A percentile compares a stretch with the other conserved stretches of the same genome.
phyloP scores from a whole-genome alignment of 2,113 vertebrate genomes.

The Petroica traversi region DNA sequence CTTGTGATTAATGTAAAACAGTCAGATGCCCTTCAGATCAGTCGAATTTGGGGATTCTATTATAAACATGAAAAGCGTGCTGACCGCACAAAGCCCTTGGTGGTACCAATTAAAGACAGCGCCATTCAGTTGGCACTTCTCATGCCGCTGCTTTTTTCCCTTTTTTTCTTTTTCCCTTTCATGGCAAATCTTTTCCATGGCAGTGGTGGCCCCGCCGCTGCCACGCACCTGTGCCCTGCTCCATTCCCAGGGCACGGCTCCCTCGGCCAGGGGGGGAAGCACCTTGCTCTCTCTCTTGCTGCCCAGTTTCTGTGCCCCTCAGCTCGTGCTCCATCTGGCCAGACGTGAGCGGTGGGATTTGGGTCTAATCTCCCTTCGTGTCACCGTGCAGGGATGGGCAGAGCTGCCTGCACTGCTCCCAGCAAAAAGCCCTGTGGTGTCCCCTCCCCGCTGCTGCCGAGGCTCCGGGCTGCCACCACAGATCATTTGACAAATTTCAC shows the following conservation, averaged over 20 bases:
- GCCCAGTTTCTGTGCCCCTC: background rate
- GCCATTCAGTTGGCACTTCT: constrained; percentile 17
- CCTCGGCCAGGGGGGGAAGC: background rate
- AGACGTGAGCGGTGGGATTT: background rate
- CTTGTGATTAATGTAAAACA: constrained; percentile 66
- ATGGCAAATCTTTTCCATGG: background rate
- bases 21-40: constrained; percentile 65
- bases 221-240: background rate
- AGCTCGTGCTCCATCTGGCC: background rate
- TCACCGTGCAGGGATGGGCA: background rate
- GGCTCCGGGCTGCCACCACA: fast-evolving
- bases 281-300: background rate
- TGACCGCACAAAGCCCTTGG: constrained; percentile 36
- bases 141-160: background rate
- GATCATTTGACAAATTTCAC: background rate
- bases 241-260: background rate
- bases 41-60: constrained; percentile 45
- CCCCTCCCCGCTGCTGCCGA: background rate
- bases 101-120: constrained; percentile 59
- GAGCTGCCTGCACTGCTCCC: background rate
- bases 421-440: background rate
- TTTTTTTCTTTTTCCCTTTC: background rate
- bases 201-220: background rate
- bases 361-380: background rate
- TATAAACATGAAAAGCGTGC: constrained; percentile 36